Percentiles rank a stretch among this genome's conserved stretches.
These are phyloP conservation scores for Thereva unica DNA, from an alignment of 2,888 invertebrate genomes.

Conservation along the genomic window DNA sequence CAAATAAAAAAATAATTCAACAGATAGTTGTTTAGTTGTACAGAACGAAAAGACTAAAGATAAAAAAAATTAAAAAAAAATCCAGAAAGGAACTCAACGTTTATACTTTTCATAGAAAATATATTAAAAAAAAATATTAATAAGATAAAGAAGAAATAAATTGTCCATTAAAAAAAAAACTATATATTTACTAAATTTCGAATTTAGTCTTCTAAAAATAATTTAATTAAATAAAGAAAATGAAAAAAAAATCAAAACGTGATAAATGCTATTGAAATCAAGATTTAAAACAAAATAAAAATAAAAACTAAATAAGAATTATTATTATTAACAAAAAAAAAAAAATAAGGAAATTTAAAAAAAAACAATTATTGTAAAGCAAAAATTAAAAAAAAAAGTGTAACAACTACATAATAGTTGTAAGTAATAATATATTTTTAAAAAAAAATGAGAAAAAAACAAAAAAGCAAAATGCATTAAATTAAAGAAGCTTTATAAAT, in stretches of 20 bases:
- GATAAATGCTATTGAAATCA: conserved; percentile 18
- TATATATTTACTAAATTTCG: conserved; percentile 17
- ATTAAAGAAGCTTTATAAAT: conserved; percentile 19
- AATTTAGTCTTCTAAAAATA: conserved; percentile 15
- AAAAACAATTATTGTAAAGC: not conserved
- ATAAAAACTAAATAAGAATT: conserved; percentile 14
- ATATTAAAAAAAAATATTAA: no score
- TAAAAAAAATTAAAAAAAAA: no score
- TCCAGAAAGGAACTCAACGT: no score
- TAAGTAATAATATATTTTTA: conserved; percentile 20
- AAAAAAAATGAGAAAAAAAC: no score
- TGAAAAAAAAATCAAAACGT: conserved; percentile 2
- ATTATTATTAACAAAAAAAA: not conserved
- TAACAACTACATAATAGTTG: conserved; percentile 24
- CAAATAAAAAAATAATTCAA: no score
- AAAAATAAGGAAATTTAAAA: conserved; percentile 5
- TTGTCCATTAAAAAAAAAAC: conserved; percentile 21
- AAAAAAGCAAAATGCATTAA: no score
- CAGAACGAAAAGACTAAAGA: no score
- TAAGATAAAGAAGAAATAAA: not conserved
- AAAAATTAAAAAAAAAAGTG: conserved; percentile 9
- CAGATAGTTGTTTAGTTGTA: no score
- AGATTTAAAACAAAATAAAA: not conserved
- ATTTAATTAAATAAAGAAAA: no score
- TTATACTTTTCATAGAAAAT: no score